Evolutionary conservation across 1,140 invertebrate species (phyloP).

Genomic region (Ridgeia piscesae): DNA sequence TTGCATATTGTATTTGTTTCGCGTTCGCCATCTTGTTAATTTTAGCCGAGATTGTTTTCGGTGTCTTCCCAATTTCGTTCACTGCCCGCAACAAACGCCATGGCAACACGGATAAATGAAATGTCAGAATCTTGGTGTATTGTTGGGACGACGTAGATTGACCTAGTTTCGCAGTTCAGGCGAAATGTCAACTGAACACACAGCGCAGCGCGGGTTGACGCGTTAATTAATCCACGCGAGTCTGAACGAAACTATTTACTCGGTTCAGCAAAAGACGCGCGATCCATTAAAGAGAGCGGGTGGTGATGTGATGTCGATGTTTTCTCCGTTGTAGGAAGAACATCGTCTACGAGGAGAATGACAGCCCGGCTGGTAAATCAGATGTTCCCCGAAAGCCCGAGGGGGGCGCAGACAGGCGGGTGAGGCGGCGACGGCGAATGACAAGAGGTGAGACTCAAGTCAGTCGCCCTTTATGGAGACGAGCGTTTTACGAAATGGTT

Average conservation of each 20-base stretch:
- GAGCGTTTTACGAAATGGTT: too few relatives aligned
- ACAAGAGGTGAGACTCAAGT: not conserved
- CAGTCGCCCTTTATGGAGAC: not conserved
- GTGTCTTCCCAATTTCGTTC: not conserved
- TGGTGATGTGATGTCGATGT: not conserved
- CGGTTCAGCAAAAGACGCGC: not conserved
- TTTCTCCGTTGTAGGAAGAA: not conserved
- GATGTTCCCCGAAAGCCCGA: not conserved
- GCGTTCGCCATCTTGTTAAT: not conserved
- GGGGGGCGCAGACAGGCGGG: not conserved
- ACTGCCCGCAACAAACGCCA: not conserved
- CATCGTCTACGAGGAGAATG: not conserved
- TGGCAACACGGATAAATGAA: not conserved
- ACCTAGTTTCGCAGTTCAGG: too few relatives aligned
- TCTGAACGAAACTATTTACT: not conserved
- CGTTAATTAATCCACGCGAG: not conserved
- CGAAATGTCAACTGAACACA: not conserved
- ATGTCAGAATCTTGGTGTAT: not conserved
- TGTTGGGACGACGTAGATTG: not conserved
- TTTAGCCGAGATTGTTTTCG: not conserved
- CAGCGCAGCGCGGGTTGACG: not conserved
- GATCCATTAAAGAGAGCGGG: not conserved
- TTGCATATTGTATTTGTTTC: not conserved
- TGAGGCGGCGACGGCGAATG: not conserved
- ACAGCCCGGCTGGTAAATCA: not conserved